phyloP scores from a whole-genome alignment of 2,888 invertebrate species.

The Drosophila histrio region DNA sequence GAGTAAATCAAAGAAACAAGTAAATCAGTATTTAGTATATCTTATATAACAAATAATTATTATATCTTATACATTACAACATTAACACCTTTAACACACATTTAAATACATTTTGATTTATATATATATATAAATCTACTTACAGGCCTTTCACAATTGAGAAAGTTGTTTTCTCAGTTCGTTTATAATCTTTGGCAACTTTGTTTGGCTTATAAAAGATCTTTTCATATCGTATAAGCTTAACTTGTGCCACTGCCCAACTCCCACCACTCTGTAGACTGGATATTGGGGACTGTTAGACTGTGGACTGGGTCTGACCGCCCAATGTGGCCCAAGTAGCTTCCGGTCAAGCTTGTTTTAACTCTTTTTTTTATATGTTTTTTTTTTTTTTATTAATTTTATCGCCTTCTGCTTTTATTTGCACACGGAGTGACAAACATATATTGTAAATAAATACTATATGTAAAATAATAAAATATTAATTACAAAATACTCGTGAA shows the following conservation, averaged over 20 bases:
- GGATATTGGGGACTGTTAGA: slow-evolving; percentile 7
- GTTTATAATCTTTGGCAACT: slow-evolving; percentile 13
- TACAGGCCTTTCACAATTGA: background rate
- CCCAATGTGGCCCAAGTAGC: slow-evolving; percentile 61
- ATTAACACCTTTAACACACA: background rate
- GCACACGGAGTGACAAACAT: slow-evolving; percentile 45
- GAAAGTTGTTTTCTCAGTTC: slow-evolving; percentile 23
- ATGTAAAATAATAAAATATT: slow-evolving; percentile 53
- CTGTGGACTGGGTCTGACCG: slow-evolving; percentile 37
- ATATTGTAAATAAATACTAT: slow-evolving; percentile 51
- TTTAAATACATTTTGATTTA: background rate
- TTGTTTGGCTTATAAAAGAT: slow-evolving; percentile 1
- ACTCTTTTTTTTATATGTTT: background rate
- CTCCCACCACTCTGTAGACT: slow-evolving; percentile 28
- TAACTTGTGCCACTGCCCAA: slow-evolving; percentile 32
- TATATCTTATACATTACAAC: background rate
- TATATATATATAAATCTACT: background rate
- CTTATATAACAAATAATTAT: background rate
- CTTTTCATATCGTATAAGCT: slow-evolving; percentile 4
- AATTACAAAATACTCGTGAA: slow-evolving; percentile 72
- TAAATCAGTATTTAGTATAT: background rate
- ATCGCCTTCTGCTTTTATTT: slow-evolving; percentile 70
- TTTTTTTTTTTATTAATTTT: slow-evolving; percentile 19
- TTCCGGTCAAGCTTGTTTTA: slow-evolving; percentile 73
- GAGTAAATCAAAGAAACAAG: background rate